Percentiles rank a stretch among this genome's conserved stretches.
Evolutionary conservation across 1,140 invertebrate species (phyloP).

Genomic region (Amphibalanus amphitrite): DNA sequence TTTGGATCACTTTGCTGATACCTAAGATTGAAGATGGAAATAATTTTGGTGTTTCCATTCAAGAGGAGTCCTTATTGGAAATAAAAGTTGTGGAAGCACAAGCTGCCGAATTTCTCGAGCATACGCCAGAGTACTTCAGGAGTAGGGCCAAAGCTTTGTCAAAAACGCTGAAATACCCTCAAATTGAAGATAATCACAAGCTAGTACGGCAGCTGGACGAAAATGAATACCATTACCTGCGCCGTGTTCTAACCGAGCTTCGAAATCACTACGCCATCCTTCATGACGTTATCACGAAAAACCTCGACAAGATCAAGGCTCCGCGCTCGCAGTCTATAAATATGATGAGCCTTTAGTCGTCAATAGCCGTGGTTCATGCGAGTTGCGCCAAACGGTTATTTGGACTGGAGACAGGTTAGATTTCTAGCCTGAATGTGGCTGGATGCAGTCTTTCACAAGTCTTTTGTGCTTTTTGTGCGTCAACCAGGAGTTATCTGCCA

Average conservation of each 20-base stretch:
- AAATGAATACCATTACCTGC: conserved; percentile 85
- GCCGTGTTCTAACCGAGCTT: conserved; percentile 84
- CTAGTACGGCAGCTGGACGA: conserved; percentile 92
- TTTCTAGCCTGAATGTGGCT: no score
- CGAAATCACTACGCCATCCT: conserved; percentile 92
- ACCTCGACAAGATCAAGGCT: conserved; percentile 91
- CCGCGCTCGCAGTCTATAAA: conserved; percentile 62
- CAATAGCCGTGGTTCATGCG: no score
- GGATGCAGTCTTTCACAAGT: no score
- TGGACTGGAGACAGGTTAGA: no score
- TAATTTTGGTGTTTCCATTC: conserved; percentile 95
- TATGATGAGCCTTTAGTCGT: conserved; percentile 49
- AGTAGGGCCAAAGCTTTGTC: conserved; percentile 45
- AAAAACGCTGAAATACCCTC: conserved; percentile 82
- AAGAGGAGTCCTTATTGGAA: conserved; percentile 91
- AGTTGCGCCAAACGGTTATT: no score
- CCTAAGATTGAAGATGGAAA: conserved; percentile 98
- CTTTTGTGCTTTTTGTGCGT: no score
- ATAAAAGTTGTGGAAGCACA: conserved; percentile 92
- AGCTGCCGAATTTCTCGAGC: conserved; percentile 89
- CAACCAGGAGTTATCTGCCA: no score
- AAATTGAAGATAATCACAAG: conserved; percentile 86
- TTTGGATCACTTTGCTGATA: conserved; percentile 98
- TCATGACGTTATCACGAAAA: conserved; percentile 91
- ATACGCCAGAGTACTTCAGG: conserved; percentile 73